A percentile compares a stretch with the other conserved stretches of the same genome.
phyloP scores from a whole-genome alignment of 2,797 vertebrate genomes.

The Sebastes vulpes region DNA sequence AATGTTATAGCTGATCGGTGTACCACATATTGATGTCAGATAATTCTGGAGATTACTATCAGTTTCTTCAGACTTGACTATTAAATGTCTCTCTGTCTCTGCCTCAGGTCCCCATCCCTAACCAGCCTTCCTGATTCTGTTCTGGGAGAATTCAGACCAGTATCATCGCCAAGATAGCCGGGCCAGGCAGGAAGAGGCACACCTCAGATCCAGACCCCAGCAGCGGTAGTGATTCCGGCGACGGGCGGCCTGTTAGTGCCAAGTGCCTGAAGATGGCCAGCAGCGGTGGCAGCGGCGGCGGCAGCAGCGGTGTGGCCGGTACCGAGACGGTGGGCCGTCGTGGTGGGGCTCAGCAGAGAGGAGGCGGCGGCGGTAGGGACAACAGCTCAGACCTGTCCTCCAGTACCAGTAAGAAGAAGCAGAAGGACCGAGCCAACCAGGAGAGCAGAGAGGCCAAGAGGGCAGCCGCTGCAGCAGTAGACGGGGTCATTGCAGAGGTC shows the following conservation, averaged over 20 bases:
- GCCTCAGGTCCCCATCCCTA: conserved; percentile 45
- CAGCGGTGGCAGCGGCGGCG: conserved; percentile 59
- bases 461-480: conserved; percentile 53
- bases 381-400: conserved; percentile 83
- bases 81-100: neutral
- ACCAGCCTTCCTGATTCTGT: conserved; percentile 89
- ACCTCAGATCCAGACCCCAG: conserved; percentile 98
- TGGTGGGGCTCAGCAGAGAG: conserved; percentile 78
- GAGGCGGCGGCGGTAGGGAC: conserved; percentile 82
- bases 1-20: too few species aligned
- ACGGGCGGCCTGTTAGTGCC: conserved; percentile 91
- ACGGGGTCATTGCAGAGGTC: conserved; percentile 70
- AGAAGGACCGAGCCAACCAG: conserved; percentile 96
- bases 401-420: conserved; percentile 94
- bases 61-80: neutral
- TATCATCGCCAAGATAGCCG: conserved; percentile 99
- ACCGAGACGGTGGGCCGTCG: conserved; percentile 52
- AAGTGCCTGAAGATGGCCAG: conserved; percentile 99
- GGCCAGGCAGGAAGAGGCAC: conserved; percentile 97
- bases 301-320: conserved; percentile 68
- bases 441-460: conserved; percentile 95
- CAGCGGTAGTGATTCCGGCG: conserved; percentile 90
- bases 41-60: too few species aligned
- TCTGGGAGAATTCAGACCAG: conserved; percentile 90
- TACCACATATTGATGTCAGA: neutral